A percentile compares a stretch with the other conserved stretches of the same genome.
phyloP scores from a whole-genome alignment of 2,797 vertebrate genomes.

The Macroramphosus scolopax region DNA sequence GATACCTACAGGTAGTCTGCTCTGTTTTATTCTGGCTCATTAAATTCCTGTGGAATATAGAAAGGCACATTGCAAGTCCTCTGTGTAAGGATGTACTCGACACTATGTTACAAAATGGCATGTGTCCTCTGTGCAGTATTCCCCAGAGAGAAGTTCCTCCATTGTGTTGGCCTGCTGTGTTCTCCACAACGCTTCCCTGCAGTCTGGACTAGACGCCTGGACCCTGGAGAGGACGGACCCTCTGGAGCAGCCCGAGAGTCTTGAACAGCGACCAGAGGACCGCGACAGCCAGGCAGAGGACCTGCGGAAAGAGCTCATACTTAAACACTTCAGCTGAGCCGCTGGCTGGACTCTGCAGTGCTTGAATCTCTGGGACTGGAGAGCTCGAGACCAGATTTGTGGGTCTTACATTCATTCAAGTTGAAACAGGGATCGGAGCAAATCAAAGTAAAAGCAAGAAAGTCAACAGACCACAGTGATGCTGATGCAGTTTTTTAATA shows the following conservation, averaged over 20 bases:
- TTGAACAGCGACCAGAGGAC: slow-evolving; percentile 80
- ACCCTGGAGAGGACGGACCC: slow-evolving; percentile 80
- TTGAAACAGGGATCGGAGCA: too few species aligned
- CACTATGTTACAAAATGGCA: too few species aligned
- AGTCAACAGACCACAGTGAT: slow-evolving; percentile 41
- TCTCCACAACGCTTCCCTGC: slow-evolving; percentile 92
- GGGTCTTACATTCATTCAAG: too few species aligned
- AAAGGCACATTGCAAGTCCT: too few species aligned
- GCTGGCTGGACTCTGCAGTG: not conserved
- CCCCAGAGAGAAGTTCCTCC: slow-evolving; percentile 91
- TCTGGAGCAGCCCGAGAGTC: slow-evolving; percentile 83
- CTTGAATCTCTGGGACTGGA: too few species aligned
- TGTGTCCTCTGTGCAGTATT: slow-evolving; percentile 82
- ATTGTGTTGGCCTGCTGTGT: slow-evolving; percentile 95
- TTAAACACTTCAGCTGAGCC: slow-evolving; percentile 85
- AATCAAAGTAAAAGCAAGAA: slow-evolving; percentile 22
- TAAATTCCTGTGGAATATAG: too few species aligned
- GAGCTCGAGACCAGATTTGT: too few species aligned
- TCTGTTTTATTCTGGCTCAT: too few species aligned
- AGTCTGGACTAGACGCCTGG: slow-evolving; percentile 91
- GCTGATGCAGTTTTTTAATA: slow-evolving; percentile 80
- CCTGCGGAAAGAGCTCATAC: slow-evolving; percentile 83
- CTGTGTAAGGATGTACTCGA: too few species aligned
- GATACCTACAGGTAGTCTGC: slow-evolving; percentile 78
- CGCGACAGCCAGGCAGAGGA: slow-evolving; percentile 85